Conservation (phyloP, 1,140 invertebrate species). For the Lordiphosa stackelbergi region DNA sequence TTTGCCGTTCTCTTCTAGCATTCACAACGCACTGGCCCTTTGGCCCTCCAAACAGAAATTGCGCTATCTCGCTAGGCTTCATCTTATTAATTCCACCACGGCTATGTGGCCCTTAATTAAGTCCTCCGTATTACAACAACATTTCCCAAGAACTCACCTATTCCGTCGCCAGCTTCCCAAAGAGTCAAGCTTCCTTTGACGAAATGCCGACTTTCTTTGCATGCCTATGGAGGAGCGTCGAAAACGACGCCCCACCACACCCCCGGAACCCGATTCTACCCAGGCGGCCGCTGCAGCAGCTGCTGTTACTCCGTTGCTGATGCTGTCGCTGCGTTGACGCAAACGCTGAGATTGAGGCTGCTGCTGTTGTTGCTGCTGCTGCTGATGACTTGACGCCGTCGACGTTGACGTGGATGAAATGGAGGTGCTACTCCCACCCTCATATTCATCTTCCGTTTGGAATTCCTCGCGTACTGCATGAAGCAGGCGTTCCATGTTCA, state of each 20-base stretch:
- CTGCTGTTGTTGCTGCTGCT: constrained; percentile 11
- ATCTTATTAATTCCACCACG: no score
- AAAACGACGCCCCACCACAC: constrained; percentile 50
- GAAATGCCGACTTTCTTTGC: constrained; percentile 70
- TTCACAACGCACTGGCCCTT: no score
- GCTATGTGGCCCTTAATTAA: no score
- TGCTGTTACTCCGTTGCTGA: constrained; percentile 27
- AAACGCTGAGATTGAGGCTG: constrained; percentile 11
- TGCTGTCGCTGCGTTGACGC: constrained; percentile 36
- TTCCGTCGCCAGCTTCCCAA: constrained; percentile 65
- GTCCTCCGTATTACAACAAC: no score
- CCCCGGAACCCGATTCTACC: constrained; percentile 14
- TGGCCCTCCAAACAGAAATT: no score
- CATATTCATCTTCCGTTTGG: constrained; percentile 60
- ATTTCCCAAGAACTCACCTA: constrained; percentile 39
- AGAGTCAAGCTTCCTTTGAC: constrained; percentile 72
- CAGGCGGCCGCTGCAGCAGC: constrained; percentile 22
- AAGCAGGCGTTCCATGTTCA: constrained; percentile 62
- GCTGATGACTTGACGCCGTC: constrained; percentile 19
- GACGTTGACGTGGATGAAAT: constrained; percentile 13
- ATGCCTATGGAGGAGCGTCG: constrained; percentile 73
- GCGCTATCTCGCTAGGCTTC: no score
- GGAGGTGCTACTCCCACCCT: constrained; percentile 19
- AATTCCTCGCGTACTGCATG: constrained; percentile 66
- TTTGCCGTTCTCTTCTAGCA: no score